Percentiles rank a stretch among this genome's conserved stretches.
Conservation (phyloP, 2,113 vertebrate genomes). For the Corythornis vintsioides region DNA sequence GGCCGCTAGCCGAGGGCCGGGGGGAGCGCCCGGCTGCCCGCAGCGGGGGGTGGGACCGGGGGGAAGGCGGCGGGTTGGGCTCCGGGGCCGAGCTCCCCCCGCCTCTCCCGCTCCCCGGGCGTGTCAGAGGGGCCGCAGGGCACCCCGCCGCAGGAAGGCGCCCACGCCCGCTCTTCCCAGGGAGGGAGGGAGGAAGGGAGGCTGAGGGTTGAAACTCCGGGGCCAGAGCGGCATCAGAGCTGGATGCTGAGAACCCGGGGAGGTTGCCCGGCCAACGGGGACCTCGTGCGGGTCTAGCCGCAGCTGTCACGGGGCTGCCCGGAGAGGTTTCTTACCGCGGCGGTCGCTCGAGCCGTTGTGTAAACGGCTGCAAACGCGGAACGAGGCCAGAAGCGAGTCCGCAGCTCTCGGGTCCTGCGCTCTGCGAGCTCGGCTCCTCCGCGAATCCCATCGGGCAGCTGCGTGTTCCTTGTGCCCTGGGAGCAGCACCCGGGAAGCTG, state of each 20-base stretch:
- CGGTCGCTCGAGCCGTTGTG: accelerated
- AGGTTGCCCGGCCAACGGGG: background rate
- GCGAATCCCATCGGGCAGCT: accelerated
- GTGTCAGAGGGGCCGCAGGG: background rate
- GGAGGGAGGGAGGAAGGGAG: too few species aligned
- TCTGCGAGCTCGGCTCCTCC: accelerated
- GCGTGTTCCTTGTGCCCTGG: accelerated
- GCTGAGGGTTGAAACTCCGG: background rate
- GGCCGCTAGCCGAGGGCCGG: background rate
- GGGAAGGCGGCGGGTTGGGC: background rate
- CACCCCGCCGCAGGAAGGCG: background rate
- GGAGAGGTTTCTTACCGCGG: accelerated
- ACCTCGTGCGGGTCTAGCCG: accelerated
- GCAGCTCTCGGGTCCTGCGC: accelerated
- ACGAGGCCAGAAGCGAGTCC: accelerated
- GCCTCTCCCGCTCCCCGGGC: background rate
- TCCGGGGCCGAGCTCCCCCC: too few species aligned
- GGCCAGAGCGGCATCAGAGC: background rate
- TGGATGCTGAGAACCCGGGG: background rate
- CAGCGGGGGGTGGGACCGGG: background rate
- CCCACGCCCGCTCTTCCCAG: accelerated
- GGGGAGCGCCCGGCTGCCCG: background rate
- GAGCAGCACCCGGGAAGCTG: background rate
- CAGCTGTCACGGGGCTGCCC: background rate
- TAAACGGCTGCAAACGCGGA: background rate